Evolutionary conservation across 2,888 invertebrate species (phyloP).

Genomic region (Pristionchus japonicus): DNA sequence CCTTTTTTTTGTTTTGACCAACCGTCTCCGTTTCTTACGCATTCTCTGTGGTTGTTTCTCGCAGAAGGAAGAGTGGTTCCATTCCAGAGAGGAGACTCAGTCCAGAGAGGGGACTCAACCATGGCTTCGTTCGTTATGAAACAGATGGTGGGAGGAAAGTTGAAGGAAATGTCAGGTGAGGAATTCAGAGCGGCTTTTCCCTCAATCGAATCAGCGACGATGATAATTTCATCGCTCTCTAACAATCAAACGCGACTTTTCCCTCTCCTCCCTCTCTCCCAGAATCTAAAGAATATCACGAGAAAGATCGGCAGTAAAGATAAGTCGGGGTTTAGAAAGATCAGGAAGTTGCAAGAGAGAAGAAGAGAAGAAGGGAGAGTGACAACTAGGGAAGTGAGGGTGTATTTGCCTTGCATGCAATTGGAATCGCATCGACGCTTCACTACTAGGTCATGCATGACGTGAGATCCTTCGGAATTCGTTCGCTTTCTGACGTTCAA

Average conservation of each 20-base stretch:
- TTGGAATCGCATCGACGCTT: neutral
- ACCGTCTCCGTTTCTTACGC: neutral
- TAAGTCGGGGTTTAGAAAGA: neutral
- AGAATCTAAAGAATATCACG: neutral
- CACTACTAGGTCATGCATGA: neutral
- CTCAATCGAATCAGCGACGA: conserved; percentile 4
- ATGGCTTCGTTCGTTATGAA: conserved; percentile 70
- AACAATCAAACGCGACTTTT: neutral
- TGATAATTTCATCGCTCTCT: conserved; percentile 1
- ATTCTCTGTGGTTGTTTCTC: neutral
- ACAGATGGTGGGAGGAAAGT: conserved; percentile 70
- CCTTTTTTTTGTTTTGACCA: neutral
- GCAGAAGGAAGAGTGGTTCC: neutral
- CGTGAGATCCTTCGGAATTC: no score
- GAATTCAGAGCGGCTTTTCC: neutral
- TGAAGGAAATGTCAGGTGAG: conserved; percentile 66
- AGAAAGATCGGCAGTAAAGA: neutral
- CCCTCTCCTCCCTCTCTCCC: neutral
- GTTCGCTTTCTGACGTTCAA: no score
- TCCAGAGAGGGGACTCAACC: neutral
- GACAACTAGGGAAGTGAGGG: neutral
- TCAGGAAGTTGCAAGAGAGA: neutral
- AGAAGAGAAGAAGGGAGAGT: neutral
- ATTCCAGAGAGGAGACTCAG: neutral
- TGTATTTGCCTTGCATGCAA: neutral